Evolutionary conservation across 2,888 invertebrate species (phyloP).

Genomic region (Mesopsocus fuscifrons): DNA sequence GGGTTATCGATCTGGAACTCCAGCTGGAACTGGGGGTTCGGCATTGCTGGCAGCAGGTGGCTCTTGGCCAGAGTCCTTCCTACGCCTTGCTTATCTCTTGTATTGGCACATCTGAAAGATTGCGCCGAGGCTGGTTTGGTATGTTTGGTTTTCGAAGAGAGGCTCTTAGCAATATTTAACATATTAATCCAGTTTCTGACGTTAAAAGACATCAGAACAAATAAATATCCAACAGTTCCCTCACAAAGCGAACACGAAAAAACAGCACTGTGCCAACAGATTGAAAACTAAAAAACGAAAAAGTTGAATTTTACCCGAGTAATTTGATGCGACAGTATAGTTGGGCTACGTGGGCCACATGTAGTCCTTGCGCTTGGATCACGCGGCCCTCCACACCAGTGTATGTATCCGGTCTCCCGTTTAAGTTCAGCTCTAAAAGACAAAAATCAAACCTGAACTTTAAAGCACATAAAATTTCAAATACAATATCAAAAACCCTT

Average conservation of each 20-base stretch:
- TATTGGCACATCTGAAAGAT: too few relatives aligned
- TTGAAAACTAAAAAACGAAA: too few relatives aligned
- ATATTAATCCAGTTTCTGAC: too few relatives aligned
- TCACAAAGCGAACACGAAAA: too few relatives aligned
- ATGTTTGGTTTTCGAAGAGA: neutral
- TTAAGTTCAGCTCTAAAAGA: conserved; percentile 21
- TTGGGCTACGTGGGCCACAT: conserved; percentile 25
- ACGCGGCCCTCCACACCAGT: conserved; percentile 25
- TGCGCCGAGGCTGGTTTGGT: too few relatives aligned
- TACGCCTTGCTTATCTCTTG: conserved; percentile 14
- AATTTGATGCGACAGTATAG: conserved; percentile 24
- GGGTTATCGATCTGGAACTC: conserved; percentile 26
- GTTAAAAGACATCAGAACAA: neutral
- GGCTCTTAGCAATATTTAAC: too few relatives aligned
- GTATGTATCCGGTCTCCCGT: conserved; percentile 22
- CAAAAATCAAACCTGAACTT: too few relatives aligned
- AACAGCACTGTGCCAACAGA: too few relatives aligned
- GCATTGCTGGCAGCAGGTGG: conserved; percentile 25
- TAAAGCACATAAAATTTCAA: too few relatives aligned
- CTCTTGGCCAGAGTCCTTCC: conserved; percentile 29
- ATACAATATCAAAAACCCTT: neutral
- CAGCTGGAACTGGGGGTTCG: conserved; percentile 26
- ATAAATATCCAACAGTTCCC: too few relatives aligned
- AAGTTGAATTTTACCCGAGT: conserved; percentile 20
- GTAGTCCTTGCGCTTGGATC: conserved; percentile 24